These are phyloP conservation scores for Fregetta grallaria DNA, from an alignment of 2,113 vertebrate species.

Conservation along the genomic window DNA sequence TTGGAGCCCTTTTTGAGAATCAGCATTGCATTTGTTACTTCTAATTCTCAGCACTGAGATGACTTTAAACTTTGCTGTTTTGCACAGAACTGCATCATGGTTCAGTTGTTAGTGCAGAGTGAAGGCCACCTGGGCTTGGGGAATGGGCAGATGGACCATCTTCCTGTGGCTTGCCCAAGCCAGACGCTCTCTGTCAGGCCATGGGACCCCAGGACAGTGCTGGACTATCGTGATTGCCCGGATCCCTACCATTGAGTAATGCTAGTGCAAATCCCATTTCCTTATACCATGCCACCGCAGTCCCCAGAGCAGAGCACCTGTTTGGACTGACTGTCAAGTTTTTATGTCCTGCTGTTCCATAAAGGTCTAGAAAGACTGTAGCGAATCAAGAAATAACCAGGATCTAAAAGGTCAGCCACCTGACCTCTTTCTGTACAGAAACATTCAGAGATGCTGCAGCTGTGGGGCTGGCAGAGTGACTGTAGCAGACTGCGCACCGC, in stretches of 20 bases:
- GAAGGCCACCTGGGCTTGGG: neutral
- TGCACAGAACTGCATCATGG: neutral
- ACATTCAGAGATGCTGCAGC: neutral
- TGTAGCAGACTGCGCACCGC: fast-evolving
- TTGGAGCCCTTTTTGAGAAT: neutral
- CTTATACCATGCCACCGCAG: neutral
- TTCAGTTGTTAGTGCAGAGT: neutral
- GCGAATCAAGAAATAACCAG: neutral
- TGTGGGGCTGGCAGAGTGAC: neutral
- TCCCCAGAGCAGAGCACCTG: neutral
- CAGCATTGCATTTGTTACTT: neutral
- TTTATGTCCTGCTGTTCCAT: neutral
- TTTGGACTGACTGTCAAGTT: neutral
- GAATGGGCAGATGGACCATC: neutral
- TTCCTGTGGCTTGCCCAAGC: neutral
- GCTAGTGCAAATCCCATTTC: fast-evolving
- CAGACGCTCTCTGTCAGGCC: neutral
- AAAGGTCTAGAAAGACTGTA: neutral
- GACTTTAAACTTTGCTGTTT: neutral
- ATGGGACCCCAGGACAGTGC: neutral
- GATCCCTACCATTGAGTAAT: neutral
- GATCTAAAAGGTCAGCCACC: neutral
- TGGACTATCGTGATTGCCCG: neutral
- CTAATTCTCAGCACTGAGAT: neutral
- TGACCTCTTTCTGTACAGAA: neutral